Conservation (phyloP, 1,140 invertebrate genomes). For the Brachionus sp. region DNA sequence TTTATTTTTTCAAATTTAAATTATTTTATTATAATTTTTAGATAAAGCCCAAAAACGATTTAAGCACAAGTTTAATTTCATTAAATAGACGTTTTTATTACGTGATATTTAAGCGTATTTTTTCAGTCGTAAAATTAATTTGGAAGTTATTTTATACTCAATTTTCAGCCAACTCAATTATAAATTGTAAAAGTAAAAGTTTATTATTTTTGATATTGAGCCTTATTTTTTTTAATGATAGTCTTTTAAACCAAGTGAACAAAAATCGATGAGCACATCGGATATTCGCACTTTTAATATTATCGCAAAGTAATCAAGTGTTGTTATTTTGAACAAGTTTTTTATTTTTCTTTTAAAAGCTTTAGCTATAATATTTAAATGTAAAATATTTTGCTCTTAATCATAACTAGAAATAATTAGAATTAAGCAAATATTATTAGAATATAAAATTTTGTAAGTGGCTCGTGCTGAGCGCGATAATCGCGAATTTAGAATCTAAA, state of each 20-base stretch:
- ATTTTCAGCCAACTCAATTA: not conserved
- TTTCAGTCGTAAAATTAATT: not conserved
- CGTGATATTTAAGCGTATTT: not conserved
- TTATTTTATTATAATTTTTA: conserved; percentile 14
- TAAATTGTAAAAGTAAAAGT: not conserved
- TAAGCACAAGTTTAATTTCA: not conserved
- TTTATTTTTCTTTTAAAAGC: not conserved
- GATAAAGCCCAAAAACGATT: not conserved
- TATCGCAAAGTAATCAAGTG: not conserved
- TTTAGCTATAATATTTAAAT: not conserved
- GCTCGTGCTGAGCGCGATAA: no score
- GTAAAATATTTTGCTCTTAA: not conserved
- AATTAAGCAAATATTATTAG: not conserved
- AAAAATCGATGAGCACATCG: not conserved
- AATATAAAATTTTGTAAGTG: no score
- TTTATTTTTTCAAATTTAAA: not conserved
- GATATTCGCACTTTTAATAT: not conserved
- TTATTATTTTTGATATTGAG: no score
- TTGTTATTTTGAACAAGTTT: not conserved
- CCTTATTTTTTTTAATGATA: not conserved
- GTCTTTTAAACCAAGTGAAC: not conserved
- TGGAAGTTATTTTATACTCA: not conserved
- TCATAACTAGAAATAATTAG: not conserved
- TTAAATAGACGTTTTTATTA: not conserved
- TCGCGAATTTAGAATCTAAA: not conserved